A percentile compares a stretch with the other conserved stretches of the same genome.
phyloP scores from a whole-genome alignment of 2,113 vertebrate species.

The Mola mola region DNA sequence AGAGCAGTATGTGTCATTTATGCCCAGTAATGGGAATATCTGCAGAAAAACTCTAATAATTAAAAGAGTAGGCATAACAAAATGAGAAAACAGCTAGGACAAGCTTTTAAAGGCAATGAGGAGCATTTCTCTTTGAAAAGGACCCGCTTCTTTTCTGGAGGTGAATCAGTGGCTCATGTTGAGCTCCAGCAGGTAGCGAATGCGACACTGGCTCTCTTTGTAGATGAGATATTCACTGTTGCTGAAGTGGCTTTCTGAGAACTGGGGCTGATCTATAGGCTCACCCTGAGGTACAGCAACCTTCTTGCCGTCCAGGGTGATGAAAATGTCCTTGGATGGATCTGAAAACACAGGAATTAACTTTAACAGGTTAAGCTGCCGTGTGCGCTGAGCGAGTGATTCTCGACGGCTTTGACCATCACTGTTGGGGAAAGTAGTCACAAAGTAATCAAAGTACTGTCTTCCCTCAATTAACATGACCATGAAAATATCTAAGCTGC shows the following conservation, averaged over 20 bases:
- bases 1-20: constrained; percentile 11
- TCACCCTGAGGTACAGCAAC: constrained; percentile 88
- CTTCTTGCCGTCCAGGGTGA: constrained; percentile 85
- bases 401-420: not conserved
- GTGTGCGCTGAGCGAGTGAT: too few relatives aligned
- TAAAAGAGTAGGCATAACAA: not conserved
- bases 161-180: constrained; percentile 60
- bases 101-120: not conserved
- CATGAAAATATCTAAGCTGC: not conserved
- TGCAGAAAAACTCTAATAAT: not conserved
- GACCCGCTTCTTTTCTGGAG: constrained; percentile 27
- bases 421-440: not conserved
- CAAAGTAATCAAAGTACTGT: not conserved
- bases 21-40: not conserved
- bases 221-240: constrained; percentile 95
- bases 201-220: constrained; percentile 88
- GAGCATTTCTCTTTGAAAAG: constrained; percentile 1
- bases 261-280: constrained; percentile 73
- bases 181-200: constrained; percentile 89
- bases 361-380: too few relatives aligned
- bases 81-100: constrained; percentile 1
- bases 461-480: not conserved
- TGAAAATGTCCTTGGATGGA: constrained; percentile 78
- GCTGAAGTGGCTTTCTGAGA: constrained; percentile 77
- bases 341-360: constrained; percentile 81